Conservation (phyloP, 2,888 invertebrate species). For the Rosalia funebris region DNA sequence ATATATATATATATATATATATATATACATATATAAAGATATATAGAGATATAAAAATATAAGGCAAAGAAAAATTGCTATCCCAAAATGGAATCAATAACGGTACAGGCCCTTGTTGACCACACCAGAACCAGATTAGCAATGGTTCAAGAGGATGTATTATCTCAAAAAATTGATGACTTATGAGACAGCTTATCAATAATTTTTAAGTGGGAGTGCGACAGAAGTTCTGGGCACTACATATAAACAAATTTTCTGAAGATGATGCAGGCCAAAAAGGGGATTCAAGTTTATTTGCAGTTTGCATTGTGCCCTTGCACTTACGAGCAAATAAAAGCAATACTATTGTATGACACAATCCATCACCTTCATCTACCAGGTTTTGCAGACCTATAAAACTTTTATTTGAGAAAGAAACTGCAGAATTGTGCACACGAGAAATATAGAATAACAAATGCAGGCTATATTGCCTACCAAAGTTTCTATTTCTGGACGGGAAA, state of each 20-base stretch:
- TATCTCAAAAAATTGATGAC: not conserved
- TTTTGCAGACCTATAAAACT: slow-evolving; percentile 20
- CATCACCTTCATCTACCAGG: not conserved
- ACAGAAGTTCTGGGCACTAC: not conserved
- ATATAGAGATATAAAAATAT: no score
- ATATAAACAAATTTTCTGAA: slow-evolving; percentile 2
- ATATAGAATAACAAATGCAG: slow-evolving; percentile 13
- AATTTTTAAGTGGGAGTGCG: not conserved
- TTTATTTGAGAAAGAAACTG: slow-evolving; percentile 23
- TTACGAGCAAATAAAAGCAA: not conserved
- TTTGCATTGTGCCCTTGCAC: not conserved
- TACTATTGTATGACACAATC: not conserved
- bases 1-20: no score
- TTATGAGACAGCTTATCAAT: not conserved
- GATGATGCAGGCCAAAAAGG: not conserved
- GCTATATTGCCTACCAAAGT: slow-evolving; percentile 10
- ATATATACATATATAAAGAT: no score
- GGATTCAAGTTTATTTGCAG: not conserved
- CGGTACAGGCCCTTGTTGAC: slow-evolving; percentile 16
- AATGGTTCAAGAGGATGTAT: not conserved
- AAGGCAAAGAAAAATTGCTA: slow-evolving; percentile 20
- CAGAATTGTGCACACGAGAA: slow-evolving; percentile 15
- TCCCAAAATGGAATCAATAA: slow-evolving; percentile 10
- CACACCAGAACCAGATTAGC: slow-evolving; percentile 17
- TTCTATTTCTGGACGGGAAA: not conserved